A percentile compares a stretch with the other conserved stretches of the same genome.
Evolutionary conservation across 2,113 vertebrate species (phyloP).

Genomic region (Conger conger): DNA sequence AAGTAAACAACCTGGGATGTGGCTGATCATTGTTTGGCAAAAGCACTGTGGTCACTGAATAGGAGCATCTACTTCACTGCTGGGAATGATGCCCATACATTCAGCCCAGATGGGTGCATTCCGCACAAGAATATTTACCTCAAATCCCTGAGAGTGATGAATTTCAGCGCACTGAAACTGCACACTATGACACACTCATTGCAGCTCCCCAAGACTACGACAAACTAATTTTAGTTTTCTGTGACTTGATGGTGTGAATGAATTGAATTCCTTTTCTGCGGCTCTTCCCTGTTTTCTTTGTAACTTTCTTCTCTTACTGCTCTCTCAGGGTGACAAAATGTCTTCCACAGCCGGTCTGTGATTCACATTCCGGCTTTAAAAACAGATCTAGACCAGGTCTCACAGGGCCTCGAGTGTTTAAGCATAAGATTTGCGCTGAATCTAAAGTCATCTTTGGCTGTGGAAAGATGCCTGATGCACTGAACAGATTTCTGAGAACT

Average conservation of each 20-base stretch:
- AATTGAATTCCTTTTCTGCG: not conserved
- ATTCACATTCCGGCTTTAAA: not conserved
- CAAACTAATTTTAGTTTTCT: not conserved
- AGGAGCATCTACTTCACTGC: not conserved
- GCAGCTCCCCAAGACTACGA: not conserved
- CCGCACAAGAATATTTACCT: not conserved
- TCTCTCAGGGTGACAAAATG: not conserved
- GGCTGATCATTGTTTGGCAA: not conserved
- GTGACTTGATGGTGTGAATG: not conserved
- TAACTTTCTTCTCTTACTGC: not conserved
- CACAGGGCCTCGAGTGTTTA: not conserved
- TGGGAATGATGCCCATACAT: not conserved
- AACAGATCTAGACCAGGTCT: not conserved
- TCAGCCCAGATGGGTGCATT: not conserved
- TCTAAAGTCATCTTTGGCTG: not conserved
- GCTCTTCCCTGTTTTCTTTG: not conserved
- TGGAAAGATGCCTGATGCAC: not conserved
- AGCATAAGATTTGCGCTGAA: not conserved
- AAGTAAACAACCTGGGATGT: not conserved
- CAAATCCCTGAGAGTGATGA: not conserved
- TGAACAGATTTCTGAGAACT: conserved; percentile 15
- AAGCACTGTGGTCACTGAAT: not conserved
- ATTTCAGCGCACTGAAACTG: not conserved
- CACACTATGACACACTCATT: not conserved
- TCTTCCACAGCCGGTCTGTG: not conserved